These are phyloP conservation scores for Poeciliopsis retropinna DNA, from an alignment of 2,113 vertebrate genomes.

Conservation along the genomic window DNA sequence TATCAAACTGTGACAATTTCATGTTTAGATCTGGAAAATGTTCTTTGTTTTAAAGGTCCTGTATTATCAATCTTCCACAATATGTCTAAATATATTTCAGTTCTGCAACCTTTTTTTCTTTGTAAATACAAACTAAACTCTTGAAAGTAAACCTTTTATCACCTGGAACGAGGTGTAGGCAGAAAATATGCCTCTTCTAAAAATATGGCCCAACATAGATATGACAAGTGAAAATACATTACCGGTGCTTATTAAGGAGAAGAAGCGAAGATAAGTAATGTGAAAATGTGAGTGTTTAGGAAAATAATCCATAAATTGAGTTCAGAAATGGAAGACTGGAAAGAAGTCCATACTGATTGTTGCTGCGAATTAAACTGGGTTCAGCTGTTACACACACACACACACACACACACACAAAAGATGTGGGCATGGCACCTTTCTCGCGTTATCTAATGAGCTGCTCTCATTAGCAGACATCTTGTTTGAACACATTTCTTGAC, in stretches of 20 bases:
- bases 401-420: not conserved
- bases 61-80: not conserved
- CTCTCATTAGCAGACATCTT: constrained; percentile 4
- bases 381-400: not conserved
- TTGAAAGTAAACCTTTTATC: not conserved
- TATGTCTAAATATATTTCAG: not conserved
- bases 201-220: not conserved
- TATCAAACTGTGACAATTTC: not conserved
- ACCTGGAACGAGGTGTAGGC: not conserved
- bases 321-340: not conserved
- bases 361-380: not conserved
- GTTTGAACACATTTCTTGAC: not conserved
- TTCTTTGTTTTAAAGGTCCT: not conserved
- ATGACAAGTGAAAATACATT: not conserved
- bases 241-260: not conserved
- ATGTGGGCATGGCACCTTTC: not conserved
- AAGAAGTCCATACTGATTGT: not conserved
- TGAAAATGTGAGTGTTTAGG: constrained; percentile 1
- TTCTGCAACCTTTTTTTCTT: not conserved
- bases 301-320: not conserved
- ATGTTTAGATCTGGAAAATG: not conserved
- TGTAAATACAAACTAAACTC: not conserved
- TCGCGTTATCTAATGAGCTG: not conserved
- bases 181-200: not conserved
- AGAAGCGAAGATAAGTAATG: not conserved